A percentile compares a stretch with the other conserved stretches of the same genome.
These are phyloP conservation scores for Ctenodactylus gundi DNA, from an alignment of 2,113 vertebrate genomes.

Conservation along the genomic window DNA sequence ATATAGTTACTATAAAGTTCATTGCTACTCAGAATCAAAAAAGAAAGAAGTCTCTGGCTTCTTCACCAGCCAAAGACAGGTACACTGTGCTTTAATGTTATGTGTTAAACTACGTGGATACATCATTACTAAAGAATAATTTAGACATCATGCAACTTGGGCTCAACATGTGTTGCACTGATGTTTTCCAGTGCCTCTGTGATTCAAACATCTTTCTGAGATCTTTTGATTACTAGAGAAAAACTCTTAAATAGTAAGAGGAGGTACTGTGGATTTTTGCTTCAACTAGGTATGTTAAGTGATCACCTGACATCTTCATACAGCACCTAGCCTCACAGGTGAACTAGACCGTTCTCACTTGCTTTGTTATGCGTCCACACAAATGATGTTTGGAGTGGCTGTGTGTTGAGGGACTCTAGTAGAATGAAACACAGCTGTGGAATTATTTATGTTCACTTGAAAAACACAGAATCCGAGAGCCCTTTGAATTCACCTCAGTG, in stretches of 20 bases:
- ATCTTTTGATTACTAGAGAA: conserved; percentile 77
- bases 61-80: too few relatives aligned
- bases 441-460: conserved; percentile 38
- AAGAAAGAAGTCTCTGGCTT: too few relatives aligned
- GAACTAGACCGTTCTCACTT: conserved; percentile 71
- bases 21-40: too few relatives aligned
- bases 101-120: conserved; percentile 17
- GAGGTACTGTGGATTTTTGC: background rate
- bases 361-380: conserved; percentile 27
- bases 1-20: too few relatives aligned
- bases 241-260: conserved; percentile 26
- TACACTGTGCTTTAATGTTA: conserved; percentile 18
- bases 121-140: conserved; percentile 43
- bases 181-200: conserved; percentile 48
- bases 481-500: background rate
- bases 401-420: background rate
- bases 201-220: conserved; percentile 55
- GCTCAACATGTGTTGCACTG: background rate
- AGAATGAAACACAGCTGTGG: conserved; percentile 45
- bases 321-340: conserved; percentile 46
- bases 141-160: conserved; percentile 28
- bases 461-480: conserved; percentile 27
- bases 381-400: background rate
- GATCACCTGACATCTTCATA: conserved; percentile 20
- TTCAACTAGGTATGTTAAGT: background rate